These are phyloP conservation scores for Eidolon dupreanum DNA, from an alignment of 2,797 vertebrate species.

Conservation along the genomic window DNA sequence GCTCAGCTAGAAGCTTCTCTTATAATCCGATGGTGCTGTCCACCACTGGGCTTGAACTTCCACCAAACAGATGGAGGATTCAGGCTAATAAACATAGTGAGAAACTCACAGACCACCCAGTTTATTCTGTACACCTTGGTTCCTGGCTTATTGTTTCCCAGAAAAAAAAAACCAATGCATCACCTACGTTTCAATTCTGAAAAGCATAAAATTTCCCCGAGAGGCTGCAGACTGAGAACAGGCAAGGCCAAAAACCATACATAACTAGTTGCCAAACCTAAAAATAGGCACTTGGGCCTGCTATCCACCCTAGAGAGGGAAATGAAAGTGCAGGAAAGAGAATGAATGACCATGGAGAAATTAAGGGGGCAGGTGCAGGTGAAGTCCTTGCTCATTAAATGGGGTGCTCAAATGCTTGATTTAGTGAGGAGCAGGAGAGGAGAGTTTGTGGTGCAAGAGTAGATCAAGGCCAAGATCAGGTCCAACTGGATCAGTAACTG, in stretches of 20 bases:
- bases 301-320: not conserved
- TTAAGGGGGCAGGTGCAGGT: no score
- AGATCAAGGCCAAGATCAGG: not conserved
- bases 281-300: not conserved
- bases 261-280: not conserved
- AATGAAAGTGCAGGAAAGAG: not conserved
- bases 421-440: not conserved
- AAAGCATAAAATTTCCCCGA: not conserved
- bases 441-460: not conserved
- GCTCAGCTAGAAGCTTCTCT: not conserved
- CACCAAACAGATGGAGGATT: not conserved
- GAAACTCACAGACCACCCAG: not conserved
- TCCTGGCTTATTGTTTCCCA: not conserved
- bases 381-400: accelerated
- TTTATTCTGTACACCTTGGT: not conserved
- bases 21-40: not conserved
- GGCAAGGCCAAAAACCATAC: not conserved
- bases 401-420: not conserved
- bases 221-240: not conserved
- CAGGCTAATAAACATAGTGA: not conserved
- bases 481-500: not conserved
- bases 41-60: not conserved
- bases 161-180: not conserved
- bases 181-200: not conserved
- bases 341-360: not conserved